Percentiles rank a stretch among this genome's conserved stretches.
Evolutionary conservation across 2,888 invertebrate genomes (phyloP).

Genomic region (Philereme transversata): DNA sequence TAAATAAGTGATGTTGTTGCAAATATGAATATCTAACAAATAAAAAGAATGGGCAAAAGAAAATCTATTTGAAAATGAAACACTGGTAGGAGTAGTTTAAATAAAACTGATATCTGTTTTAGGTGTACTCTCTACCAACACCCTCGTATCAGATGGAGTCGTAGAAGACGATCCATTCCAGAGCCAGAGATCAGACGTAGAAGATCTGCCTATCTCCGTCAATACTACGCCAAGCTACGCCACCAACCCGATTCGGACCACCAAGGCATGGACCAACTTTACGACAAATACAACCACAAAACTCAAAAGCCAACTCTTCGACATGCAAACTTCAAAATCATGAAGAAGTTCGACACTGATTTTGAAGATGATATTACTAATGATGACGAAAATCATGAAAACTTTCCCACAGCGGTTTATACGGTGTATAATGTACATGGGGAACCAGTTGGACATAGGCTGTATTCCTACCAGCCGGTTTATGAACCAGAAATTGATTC

Average conservation of each 20-base stretch:
- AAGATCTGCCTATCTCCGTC: slow-evolving; percentile 69
- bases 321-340: slow-evolving; percentile 75
- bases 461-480: slow-evolving; percentile 78
- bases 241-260: slow-evolving; percentile 58
- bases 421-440: slow-evolving; percentile 78
- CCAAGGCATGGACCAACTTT: slow-evolving; percentile 63
- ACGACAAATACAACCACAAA: slow-evolving; percentile 75
- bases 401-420: slow-evolving; percentile 73
- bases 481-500: slow-evolving; percentile 67
- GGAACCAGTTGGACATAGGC: slow-evolving; percentile 75
- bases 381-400: slow-evolving; percentile 58
- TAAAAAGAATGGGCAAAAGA: background rate
- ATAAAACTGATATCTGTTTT: slow-evolving; percentile 20
- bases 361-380: slow-evolving; percentile 61
- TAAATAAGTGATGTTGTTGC: too few relatives aligned
- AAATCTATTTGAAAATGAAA: background rate
- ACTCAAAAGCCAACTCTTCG: slow-evolving; percentile 71
- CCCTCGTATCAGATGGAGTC: slow-evolving; percentile 92
- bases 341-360: slow-evolving; percentile 73
- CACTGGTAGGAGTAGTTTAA: background rate
- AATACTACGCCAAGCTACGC: slow-evolving; percentile 70
- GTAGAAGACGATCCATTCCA: slow-evolving; percentile 84
- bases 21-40: too few relatives aligned
- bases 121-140: slow-evolving; percentile 94
- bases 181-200: slow-evolving; percentile 69